Evolutionary conservation across 2,797 vertebrate species (phyloP), one percentile per base, ranked within the genome.

Genomic region (Crocidura indochinensis): DNA sequence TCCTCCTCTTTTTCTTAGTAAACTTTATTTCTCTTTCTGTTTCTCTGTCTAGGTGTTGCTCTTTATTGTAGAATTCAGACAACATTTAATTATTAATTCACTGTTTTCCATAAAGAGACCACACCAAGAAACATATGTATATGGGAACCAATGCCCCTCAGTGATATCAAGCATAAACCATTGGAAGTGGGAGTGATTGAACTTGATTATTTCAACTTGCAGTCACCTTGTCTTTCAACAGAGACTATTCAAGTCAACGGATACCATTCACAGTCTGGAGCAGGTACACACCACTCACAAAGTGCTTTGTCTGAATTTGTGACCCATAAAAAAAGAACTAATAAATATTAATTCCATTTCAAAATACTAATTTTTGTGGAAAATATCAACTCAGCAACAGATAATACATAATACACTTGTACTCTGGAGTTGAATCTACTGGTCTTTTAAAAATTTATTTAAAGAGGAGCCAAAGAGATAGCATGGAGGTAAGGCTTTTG

Each of bases 331-430:
- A 94, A 91, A 11, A 92, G 19, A 56, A 26, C 60, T 31, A 77
- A 62, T 51, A 85, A 72, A 46, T 22, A 44, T 38, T 86, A 65
- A 24, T 73, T 0, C 69, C 92, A 26, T 68, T 78, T 71, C 60
- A 90, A 75, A 64, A 27, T 27, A 81, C 4, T 90, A 29, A 51
- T 2, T 92, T 94, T 87, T 84, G 15, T 82, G 47, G 44, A 79
- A 64, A 72, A 62, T 71, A 80, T 8, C 85, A 85, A 81, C 53
- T 81, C 51, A 67, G 10, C 10, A 88, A 67, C 64, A 80, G 5
- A 71, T 72, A 77, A 87, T 38, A 22, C 68, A 51, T 86, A 83
- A 85, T 84, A 75, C 4, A 56, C 10, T 60, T 73, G 4, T 76
- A 60, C 49, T 80, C 49, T 85, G 10, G 88, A 82, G 68, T 78